These are phyloP conservation scores for Egretta garzetta DNA, from an alignment of 2,113 vertebrate species.

Conservation along the genomic window DNA sequence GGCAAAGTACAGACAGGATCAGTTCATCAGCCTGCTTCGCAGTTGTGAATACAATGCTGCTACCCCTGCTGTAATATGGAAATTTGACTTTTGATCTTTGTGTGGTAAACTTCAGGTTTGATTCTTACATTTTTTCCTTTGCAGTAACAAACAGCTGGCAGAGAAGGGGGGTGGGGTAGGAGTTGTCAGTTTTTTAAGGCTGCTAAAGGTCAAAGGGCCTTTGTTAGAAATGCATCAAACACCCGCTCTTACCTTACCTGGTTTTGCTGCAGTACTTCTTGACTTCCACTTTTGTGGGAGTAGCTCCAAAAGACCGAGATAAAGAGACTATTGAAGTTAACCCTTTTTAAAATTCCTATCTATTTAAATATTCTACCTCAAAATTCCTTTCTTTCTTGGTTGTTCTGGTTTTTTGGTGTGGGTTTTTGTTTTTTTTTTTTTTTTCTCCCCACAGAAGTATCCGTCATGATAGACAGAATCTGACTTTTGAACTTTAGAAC, in stretches of 20 bases:
- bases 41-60: not conserved
- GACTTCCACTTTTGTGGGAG: not conserved
- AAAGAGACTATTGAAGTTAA: not conserved
- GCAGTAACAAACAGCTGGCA: not conserved
- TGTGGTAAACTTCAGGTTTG: not conserved
- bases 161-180: not conserved
- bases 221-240: not conserved
- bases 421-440: not conserved
- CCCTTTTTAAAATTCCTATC: fast-evolving
- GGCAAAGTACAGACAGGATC: not conserved
- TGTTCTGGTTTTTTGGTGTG: not conserved
- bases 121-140: not conserved
- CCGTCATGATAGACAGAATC: not conserved
- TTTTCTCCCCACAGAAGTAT: not conserved
- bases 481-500: not conserved
- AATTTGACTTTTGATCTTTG: not conserved
- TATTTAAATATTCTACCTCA: not conserved
- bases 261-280: not conserved
- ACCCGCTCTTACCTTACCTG: not conserved
- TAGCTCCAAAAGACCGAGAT: not conserved
- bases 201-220: not conserved
- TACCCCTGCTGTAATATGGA: not conserved
- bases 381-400: not conserved
- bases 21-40: not conserved
- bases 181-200: not conserved